phyloP scores from a whole-genome alignment of 1,140 invertebrate genomes.

The Stegodyphus mimosarum region DNA sequence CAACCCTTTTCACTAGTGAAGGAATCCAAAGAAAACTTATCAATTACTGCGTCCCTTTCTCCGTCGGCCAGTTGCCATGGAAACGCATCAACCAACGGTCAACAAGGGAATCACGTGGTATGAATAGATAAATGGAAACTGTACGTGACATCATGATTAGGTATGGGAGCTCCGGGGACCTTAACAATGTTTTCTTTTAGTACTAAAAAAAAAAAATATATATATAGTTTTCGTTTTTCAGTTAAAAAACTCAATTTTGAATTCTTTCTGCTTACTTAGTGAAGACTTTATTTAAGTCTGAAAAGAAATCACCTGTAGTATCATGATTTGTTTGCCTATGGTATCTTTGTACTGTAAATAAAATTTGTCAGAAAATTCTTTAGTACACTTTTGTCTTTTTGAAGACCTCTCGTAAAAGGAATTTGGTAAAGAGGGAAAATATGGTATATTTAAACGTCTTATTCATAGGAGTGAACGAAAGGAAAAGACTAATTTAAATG shows the following conservation, averaged over 20 bases:
- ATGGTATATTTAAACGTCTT: no score
- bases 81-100: conserved; percentile 57
- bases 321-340: neutral
- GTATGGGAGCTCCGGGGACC: conserved; percentile 21
- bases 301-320: neutral
- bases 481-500: no score
- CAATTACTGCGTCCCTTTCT: conserved; percentile 53
- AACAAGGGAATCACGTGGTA: conserved; percentile 56
- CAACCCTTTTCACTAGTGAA: conserved; percentile 14
- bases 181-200: conserved; percentile 3
- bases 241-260: conserved; percentile 35
- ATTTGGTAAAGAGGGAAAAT: no score
- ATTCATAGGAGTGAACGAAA: no score
- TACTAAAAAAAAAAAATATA: conserved; percentile 3
- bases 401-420: no score
- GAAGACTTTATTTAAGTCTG: neutral
- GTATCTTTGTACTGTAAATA: no score
- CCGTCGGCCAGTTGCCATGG: conserved; percentile 39
- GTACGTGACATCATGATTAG: conserved; percentile 59
- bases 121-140: conserved; percentile 59
- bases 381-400: no score
- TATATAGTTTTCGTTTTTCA: conserved; percentile 13
- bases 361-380: no score
- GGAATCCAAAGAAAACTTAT: conserved; percentile 49
- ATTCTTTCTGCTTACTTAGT: conserved; percentile 19